phyloP scores from a whole-genome alignment of 2,888 invertebrate genomes.

The Drosophila picticornis region DNA sequence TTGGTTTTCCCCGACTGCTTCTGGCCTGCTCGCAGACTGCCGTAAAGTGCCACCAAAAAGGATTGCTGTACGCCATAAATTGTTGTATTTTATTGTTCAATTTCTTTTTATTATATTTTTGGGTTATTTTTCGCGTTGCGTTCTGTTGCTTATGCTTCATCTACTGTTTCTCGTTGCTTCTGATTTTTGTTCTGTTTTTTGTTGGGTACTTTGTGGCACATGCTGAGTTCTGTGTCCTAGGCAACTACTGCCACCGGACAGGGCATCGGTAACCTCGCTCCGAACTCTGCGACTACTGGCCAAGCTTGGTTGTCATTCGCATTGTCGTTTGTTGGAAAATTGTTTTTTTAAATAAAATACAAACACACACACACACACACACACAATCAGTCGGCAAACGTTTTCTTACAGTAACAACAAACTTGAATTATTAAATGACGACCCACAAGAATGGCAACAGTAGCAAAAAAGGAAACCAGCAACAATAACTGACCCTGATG shows the following conservation, averaged over 20 bases:
- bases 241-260: constrained; percentile 34
- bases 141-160: constrained; percentile 74
- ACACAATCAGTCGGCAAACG: constrained; percentile 26
- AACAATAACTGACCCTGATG: constrained; percentile 42
- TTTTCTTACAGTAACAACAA: constrained; percentile 47
- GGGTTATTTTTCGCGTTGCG: constrained; percentile 64
- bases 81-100: constrained; percentile 81
- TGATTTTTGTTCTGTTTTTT: constrained; percentile 42
- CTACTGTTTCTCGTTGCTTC: constrained; percentile 64
- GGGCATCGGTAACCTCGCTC: constrained; percentile 10
- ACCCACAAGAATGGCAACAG: constrained; percentile 54
- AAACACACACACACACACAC: constrained; percentile 4
- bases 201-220: constrained; percentile 70
- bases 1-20: constrained; percentile 48
- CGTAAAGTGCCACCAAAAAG: constrained; percentile 73
- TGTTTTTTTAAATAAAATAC: constrained; percentile 70
- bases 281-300: constrained; percentile 25
- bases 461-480: constrained; percentile 9
- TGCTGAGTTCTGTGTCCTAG: constrained; percentile 61
- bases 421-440: constrained; percentile 74
- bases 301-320: constrained; percentile 68
- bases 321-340: constrained; percentile 69
- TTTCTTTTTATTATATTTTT: constrained; percentile 80
- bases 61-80: constrained; percentile 78
- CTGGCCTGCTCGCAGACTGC: constrained; percentile 19